phyloP scores from a whole-genome alignment of 2,113 vertebrate genomes.

The Chunga burmeisteri region DNA sequence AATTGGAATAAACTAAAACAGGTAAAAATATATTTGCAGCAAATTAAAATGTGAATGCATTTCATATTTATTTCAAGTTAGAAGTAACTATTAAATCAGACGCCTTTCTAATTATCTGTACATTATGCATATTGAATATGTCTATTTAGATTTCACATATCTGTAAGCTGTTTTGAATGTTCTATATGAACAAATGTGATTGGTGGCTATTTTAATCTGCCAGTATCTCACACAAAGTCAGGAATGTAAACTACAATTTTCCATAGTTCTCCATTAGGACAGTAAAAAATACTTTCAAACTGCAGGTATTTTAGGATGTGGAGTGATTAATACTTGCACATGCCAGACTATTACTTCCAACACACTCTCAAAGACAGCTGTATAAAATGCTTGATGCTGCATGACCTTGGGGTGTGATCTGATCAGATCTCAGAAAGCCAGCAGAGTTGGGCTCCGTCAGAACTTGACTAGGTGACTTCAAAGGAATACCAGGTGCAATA shows the following conservation, averaged over 20 bases:
- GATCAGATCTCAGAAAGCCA: slow-evolving; percentile 15
- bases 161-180: neutral
- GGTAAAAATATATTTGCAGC: neutral
- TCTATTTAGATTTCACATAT: neutral
- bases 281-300: neutral
- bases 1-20: neutral
- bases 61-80: neutral
- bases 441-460: neutral
- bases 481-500: slow-evolving; percentile 45
- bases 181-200: neutral
- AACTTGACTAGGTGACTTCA: slow-evolving; percentile 61
- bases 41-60: neutral
- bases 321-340: neutral
- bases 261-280: neutral
- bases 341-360: neutral
- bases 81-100: neutral
- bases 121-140: neutral
- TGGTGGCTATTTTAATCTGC: neutral
- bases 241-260: neutral
- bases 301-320: neutral
- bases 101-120: neutral
- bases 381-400: neutral
- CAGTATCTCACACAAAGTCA: neutral
- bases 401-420: slow-evolving; percentile 5
- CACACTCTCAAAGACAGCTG: neutral